Conservation (phyloP, 53 echinoderm and acorn worm species). For the Crossaster papposus region DNA sequence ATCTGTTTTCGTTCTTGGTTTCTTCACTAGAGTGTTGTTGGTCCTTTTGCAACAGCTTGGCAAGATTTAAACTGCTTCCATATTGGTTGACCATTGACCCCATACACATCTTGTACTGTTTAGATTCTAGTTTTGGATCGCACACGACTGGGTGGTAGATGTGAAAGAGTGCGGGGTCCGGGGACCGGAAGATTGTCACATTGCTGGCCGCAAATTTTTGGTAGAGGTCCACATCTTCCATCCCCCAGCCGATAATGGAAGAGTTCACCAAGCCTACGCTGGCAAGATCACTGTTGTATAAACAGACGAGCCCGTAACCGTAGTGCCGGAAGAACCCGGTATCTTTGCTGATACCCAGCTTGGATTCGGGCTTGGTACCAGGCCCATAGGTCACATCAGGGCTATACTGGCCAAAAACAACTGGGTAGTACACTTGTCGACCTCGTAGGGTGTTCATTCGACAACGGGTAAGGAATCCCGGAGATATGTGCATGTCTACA, state of each 20-base stretch:
- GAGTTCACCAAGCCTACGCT: conserved; percentile 81
- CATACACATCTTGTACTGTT: conserved; percentile 95
- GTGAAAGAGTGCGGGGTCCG: conserved; percentile 91
- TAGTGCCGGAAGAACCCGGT: conserved; percentile 94
- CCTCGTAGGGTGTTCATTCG: conserved; percentile 81
- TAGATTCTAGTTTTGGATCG: conserved; percentile 78
- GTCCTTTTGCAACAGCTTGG: conserved; percentile 72
- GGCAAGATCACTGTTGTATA: conserved; percentile 85
- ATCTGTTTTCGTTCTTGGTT: conserved; percentile 13
- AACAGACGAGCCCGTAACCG: conserved; percentile 92
- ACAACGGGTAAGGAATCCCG: conserved; percentile 89
- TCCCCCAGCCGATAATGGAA: conserved; percentile 94
- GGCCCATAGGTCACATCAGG: conserved; percentile 86
- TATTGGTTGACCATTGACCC: conserved; percentile 87
- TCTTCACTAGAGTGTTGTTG: conserved; percentile 60
- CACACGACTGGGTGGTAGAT: conserved; percentile 90
- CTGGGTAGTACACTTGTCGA: conserved; percentile 86
- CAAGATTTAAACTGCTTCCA: conserved; percentile 82
- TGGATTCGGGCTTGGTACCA: conserved; percentile 71
- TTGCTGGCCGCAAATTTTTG: conserved; percentile 97
- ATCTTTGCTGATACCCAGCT: conserved; percentile 89
- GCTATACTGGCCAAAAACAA: conserved; percentile 96
- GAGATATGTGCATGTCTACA: conserved; percentile 95
- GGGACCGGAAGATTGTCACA: conserved; percentile 86
- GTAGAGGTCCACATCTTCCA: conserved; percentile 98